Evolutionary conservation across 2,113 vertebrate genomes (phyloP).

Genomic region (Neofelis nebulosa): DNA sequence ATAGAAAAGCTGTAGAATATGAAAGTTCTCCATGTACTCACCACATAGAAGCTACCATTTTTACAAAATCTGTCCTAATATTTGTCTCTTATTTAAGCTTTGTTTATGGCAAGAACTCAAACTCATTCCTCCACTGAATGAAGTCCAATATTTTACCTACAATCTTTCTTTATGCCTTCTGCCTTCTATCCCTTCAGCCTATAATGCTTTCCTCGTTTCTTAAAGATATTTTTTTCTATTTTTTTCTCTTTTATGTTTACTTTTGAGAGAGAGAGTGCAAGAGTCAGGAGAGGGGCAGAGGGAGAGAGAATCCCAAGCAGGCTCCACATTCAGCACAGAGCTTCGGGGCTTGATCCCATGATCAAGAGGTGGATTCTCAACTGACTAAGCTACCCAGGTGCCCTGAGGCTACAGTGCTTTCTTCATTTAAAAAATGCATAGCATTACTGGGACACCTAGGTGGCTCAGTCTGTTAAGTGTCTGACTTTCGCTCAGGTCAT

Average conservation of each 20-base stretch:
- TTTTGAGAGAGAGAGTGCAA: too few relatives aligned
- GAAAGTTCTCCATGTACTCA: not conserved
- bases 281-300: too few relatives aligned
- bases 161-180: not conserved
- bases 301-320: too few relatives aligned
- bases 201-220: not conserved
- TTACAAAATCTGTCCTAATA: not conserved
- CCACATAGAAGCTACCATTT: not conserved
- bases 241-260: too few relatives aligned
- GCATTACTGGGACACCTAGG: not conserved
- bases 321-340: too few relatives aligned
- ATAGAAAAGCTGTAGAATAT: not conserved
- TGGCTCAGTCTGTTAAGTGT: too few relatives aligned
- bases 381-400: too few relatives aligned
- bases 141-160: not conserved
- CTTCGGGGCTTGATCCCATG: too few relatives aligned
- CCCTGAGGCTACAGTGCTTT: not conserved
- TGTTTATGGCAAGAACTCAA: not conserved
- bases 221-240: too few relatives aligned
- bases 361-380: too few relatives aligned
- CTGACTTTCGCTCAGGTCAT: too few relatives aligned
- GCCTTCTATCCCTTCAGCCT: not conserved
- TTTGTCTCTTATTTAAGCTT: not conserved
- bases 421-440: not conserved
- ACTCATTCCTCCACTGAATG: not conserved